Evolutionary conservation across 2,888 invertebrate genomes (phyloP).

Genomic region (Apodemia mormo): DNA sequence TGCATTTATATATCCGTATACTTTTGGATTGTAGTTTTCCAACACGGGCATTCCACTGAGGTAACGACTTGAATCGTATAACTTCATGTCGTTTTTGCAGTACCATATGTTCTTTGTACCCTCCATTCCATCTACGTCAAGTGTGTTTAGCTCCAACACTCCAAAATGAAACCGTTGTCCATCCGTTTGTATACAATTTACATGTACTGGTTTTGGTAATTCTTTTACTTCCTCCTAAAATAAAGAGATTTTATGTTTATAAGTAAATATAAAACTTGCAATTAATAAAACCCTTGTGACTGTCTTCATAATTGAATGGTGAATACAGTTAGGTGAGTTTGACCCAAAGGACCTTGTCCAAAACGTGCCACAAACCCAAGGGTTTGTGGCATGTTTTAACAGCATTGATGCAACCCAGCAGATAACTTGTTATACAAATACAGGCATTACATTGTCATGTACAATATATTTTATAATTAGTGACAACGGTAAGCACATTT

Average conservation of each 20-base stretch:
- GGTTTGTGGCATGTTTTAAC: too few species aligned
- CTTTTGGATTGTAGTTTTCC: constrained; percentile 89
- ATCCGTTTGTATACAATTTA: constrained; percentile 92
- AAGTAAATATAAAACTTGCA: too few species aligned
- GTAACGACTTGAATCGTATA: constrained; percentile 86
- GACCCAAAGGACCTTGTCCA: too few species aligned
- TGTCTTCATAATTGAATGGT: neutral
- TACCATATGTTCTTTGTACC: constrained; percentile 91
- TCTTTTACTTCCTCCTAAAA: constrained; percentile 82
- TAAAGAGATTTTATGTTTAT: constrained; percentile 20
- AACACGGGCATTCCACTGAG: constrained; percentile 84
- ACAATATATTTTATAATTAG: too few species aligned
- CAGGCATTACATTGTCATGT: too few species aligned
- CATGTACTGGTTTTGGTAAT: constrained; percentile 88
- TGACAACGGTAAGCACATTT: too few species aligned
- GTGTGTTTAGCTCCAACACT: constrained; percentile 91
- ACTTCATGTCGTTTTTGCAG: constrained; percentile 82
- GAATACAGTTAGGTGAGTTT: neutral
- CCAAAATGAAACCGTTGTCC: constrained; percentile 90
- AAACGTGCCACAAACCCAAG: too few species aligned
- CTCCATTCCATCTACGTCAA: constrained; percentile 82
- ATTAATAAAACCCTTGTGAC: too few species aligned
- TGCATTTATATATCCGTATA: constrained; percentile 88
- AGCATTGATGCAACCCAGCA: too few species aligned
- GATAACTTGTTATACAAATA: too few species aligned